Percentiles rank a stretch among this genome's conserved stretches.
phyloP scores from a whole-genome alignment of 2,797 vertebrate species.

The Cephalopachus bancanus region DNA sequence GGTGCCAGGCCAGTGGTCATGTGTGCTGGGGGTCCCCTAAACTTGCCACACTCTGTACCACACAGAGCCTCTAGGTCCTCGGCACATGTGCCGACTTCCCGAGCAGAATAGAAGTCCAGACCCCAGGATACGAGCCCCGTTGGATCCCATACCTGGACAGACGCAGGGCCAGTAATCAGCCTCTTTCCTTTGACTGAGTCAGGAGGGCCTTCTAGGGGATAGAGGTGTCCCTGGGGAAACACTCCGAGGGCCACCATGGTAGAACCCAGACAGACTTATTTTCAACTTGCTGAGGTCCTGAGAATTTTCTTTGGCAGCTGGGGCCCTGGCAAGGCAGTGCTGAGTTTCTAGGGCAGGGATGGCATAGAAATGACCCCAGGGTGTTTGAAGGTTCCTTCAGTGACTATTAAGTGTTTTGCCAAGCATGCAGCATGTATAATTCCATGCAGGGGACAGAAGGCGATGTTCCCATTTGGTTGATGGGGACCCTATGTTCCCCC shows the following conservation, averaged over 20 bases:
- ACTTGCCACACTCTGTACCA: neutral
- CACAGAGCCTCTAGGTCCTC: neutral
- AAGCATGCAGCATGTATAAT: neutral
- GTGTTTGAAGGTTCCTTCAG: constrained; percentile 10
- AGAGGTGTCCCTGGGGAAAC: neutral
- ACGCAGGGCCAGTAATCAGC: neutral
- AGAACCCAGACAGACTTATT: neutral
- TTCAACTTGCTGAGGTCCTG: neutral
- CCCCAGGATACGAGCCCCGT: no score
- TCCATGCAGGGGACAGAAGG: neutral
- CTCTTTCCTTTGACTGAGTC: neutral
- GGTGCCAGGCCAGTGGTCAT: neutral
- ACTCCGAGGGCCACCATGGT: neutral
- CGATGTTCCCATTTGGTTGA: constrained; percentile 43
- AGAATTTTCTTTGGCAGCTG: neutral
- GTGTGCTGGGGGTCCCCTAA: neutral
- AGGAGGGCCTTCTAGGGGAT: neutral
- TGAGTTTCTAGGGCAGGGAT: neutral
- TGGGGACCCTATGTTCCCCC: neutral
- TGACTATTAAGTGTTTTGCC: neutral
- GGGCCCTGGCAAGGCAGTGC: neutral
- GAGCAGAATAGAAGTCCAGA: neutral
- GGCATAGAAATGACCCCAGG: neutral
- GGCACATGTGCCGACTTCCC: neutral
- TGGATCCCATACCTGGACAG: neutral